Evolutionary conservation across 2,888 invertebrate species (phyloP), one percentile per base, ranked within the genome.

Genomic region (Polia nebulosa): DNA sequence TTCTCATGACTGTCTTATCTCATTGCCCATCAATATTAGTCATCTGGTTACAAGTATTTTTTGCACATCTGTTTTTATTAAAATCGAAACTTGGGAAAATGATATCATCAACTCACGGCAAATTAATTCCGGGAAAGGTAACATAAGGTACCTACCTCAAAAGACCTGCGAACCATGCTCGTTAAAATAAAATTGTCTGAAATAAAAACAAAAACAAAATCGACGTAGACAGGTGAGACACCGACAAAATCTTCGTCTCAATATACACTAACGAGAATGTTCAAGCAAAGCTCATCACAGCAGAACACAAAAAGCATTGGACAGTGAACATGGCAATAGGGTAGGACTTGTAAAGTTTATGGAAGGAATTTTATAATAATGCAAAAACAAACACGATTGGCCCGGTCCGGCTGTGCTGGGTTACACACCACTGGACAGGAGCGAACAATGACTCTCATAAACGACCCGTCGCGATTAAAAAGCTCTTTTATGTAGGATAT

Each of bases 301-400:
- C 27, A 8, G 13, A 81, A 63, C 59, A 45, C 53, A 52, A 44
- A 47, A 79, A 66, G 80, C 88, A 79, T 80, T 90, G 89, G 75
- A 83, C 55, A 52, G 66, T 69, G 66, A 62, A 52, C 65, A 65
- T 61, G 41, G 71, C 81, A 70, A 85, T 86, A 63, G 55, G 62
- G 67, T 71, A 20, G 60, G 22, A 52, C 68, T 77, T 76, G 66
- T 56, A 58, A 69, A 62, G 66, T 82, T 73, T 83, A 70, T 84
- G 85, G 82, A 86, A 87, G 91, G 92, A 92, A 93, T 93, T 92
- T 93, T 92, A 92, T 94, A 94, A 93, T 92, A 91, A 89, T 91
- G 92, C 91, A 93, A 94, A 94, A 93, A 93, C 90, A 90, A 93
- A 93, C 93, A 90, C 82, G 94, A 92, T 91, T 88, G 87, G 89